Conservation (phyloP, 2,797 vertebrate species). For the Diglossa cyanea region DNA sequence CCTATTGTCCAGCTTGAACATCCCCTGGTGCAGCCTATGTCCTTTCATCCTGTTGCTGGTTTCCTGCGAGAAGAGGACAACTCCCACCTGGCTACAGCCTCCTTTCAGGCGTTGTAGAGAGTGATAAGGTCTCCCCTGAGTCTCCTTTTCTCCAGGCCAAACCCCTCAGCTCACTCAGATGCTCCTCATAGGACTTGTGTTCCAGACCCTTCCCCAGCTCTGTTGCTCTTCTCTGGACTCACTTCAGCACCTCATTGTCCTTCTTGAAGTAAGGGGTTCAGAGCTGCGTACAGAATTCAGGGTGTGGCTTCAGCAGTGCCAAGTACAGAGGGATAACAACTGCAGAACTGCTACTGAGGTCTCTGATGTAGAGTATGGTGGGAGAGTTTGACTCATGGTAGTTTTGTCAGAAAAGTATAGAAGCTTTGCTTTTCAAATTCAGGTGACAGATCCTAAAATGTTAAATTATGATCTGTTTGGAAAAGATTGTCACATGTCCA, state of each 20-base stretch:
- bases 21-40: background rate
- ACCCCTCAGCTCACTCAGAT: too few species aligned
- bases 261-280: background rate
- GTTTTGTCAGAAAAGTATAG: background rate
- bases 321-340: background rate
- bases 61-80: background rate
- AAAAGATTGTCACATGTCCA: background rate
- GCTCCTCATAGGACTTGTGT: background rate
- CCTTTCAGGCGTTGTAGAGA: background rate
- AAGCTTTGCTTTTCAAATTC: background rate
- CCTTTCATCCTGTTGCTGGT: background rate
- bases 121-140: rapidly evolving
- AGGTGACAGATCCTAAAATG: background rate
- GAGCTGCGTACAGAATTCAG: background rate
- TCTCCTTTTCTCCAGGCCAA: background rate
- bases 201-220: background rate
- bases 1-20: background rate
- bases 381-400: background rate
- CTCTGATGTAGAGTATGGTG: background rate
- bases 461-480: background rate
- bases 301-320: background rate
- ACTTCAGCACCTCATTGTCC: background rate
- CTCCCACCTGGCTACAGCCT: background rate
- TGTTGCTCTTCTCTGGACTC: background rate
- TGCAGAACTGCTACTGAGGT: background rate